Conservation (phyloP, 2,888 invertebrate species). For the Abrostola triplasia region DNA sequence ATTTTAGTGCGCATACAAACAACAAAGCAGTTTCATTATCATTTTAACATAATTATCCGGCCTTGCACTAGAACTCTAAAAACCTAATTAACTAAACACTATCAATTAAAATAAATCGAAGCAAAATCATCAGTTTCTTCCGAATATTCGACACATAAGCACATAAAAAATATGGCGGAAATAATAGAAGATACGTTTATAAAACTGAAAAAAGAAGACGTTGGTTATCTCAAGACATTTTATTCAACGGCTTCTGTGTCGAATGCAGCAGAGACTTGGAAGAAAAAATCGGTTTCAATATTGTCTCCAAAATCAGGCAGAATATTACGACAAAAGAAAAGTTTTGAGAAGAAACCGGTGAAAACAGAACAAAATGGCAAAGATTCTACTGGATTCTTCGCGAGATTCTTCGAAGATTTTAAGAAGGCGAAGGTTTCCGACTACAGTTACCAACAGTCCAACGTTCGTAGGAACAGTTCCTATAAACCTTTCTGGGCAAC, state of each 20-base stretch:
- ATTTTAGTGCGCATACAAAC: constrained; percentile 8
- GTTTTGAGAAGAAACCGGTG: constrained; percentile 11
- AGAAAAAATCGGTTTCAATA: constrained; percentile 76
- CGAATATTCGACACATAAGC: constrained; percentile 28
- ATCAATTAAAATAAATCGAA: constrained; percentile 45
- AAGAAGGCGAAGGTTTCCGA: constrained; percentile 77
- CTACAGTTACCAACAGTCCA: constrained; percentile 73
- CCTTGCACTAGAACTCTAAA: constrained; percentile 49
- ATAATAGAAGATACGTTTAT: constrained; percentile 68
- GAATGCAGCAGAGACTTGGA: constrained; percentile 70
- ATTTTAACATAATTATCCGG: constrained; percentile 36
- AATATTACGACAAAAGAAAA: constrained; percentile 63
- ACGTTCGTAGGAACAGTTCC: constrained; percentile 70
- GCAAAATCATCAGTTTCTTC: constrained; percentile 29
- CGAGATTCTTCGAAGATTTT: constrained; percentile 74
- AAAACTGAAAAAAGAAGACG: constrained; percentile 72
- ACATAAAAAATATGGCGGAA: constrained; percentile 66
- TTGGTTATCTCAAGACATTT: constrained; percentile 68
- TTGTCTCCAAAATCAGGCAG: constrained; percentile 78
- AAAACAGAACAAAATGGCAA: constrained; percentile 45
- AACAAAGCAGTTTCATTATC: constrained; percentile 51
- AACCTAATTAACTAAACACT: constrained; percentile 40
- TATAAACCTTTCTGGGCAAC: constrained; percentile 82
- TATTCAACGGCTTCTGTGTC: constrained; percentile 61
- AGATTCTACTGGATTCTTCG: constrained; percentile 64